Percentiles rank a stretch among this genome's conserved stretches.
Conservation (phyloP, 2,888 invertebrate genomes). For the Microctonus hyperodae region DNA sequence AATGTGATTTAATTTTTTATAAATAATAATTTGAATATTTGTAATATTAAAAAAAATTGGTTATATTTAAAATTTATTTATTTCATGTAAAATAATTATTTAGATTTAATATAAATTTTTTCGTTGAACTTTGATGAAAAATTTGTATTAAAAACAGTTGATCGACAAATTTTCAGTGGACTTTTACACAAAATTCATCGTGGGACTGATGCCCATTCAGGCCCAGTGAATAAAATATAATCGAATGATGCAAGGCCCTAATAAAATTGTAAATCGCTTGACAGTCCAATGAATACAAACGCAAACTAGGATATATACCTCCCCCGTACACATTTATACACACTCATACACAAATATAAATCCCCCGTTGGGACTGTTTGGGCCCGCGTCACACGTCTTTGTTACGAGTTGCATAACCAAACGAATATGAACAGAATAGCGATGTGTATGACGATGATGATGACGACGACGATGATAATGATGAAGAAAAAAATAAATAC, state of each 20-base stretch:
- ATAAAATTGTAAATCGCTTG: constrained; percentile 62
- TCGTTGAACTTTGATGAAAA: too few species aligned
- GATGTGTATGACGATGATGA: constrained; percentile 51
- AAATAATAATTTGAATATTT: too few species aligned
- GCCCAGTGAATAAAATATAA: constrained; percentile 42
- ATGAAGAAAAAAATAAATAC: constrained; percentile 6
- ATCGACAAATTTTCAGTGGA: too few species aligned
- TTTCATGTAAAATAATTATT: too few species aligned
- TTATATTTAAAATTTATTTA: too few species aligned
- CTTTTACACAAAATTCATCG: not conserved
- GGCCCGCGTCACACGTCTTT: constrained; percentile 42
- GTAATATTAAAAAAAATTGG: too few species aligned
- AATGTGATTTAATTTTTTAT: too few species aligned
- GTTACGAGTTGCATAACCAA: constrained; percentile 51
- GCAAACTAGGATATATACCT: constrained; percentile 7
- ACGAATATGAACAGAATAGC: constrained; percentile 26
- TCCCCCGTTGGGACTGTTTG: constrained; percentile 41
- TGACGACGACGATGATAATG: constrained; percentile 48
- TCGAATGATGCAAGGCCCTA: constrained; percentile 61
- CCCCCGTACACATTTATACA: constrained; percentile 46
- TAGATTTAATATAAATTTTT: too few species aligned
- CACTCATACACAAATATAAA: constrained; percentile 30
- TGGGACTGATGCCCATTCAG: not conserved
- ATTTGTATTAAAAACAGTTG: too few species aligned
- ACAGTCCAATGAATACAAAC: constrained; percentile 52